These are phyloP conservation scores for Oncorhynchus masou DNA, from an alignment of 2,113 vertebrate genomes.

Conservation along the genomic window DNA sequence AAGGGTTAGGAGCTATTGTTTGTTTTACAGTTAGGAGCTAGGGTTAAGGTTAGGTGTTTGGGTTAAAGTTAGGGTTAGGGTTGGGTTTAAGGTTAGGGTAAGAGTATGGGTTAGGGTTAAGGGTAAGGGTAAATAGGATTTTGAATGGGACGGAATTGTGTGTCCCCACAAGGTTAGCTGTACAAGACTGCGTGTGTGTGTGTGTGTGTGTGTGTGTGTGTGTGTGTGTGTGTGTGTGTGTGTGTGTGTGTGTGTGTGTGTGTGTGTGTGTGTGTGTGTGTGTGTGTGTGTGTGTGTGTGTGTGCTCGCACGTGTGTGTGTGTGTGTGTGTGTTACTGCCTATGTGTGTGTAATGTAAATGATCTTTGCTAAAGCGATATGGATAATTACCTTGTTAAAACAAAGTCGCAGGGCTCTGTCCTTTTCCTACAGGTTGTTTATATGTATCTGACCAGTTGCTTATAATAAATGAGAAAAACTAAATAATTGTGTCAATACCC, in stretches of 20 bases:
- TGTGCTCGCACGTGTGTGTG: too few species aligned
- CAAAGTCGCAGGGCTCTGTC: constrained; percentile 51
- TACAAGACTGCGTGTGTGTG: background rate
- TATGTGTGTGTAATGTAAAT: constrained; percentile 52
- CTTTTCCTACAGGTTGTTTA: constrained; percentile 86
- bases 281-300: background rate
- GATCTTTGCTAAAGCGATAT: constrained; percentile 72
- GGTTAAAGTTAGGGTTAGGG: too few species aligned
- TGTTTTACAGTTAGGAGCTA: too few species aligned
- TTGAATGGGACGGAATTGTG: too few species aligned
- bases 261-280: background rate
- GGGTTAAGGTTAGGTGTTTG: too few species aligned
- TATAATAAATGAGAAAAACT: constrained; percentile 83
- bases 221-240: constrained; percentile 1
- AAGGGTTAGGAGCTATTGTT: too few species aligned
- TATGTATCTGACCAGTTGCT: constrained; percentile 90
- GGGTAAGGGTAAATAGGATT: too few species aligned
- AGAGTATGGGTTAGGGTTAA: too few species aligned
- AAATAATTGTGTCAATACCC: constrained; percentile 9
- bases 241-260: background rate
- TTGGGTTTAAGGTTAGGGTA: too few species aligned
- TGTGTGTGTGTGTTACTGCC: background rate
- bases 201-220: background rate
- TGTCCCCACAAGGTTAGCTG: too few species aligned
- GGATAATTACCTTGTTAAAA: constrained; percentile 67